phyloP scores from a whole-genome alignment of 2,888 invertebrate species.

The Ephialtes manifestator region DNA sequence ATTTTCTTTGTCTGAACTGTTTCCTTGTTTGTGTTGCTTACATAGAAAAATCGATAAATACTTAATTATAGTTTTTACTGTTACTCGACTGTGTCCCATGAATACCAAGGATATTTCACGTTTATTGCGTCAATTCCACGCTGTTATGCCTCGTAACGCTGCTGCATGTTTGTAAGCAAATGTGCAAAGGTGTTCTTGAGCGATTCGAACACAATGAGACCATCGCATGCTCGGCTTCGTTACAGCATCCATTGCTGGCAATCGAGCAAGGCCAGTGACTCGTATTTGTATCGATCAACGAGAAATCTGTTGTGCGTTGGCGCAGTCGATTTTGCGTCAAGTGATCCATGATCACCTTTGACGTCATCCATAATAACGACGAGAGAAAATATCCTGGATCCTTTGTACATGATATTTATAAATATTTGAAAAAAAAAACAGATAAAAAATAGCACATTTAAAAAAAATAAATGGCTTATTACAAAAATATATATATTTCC shows the following conservation, averaged over 20 bases:
- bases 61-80: not conserved
- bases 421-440: too few species aligned
- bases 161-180: not conserved
- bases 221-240: constrained; percentile 7
- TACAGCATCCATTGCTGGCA: constrained; percentile 13
- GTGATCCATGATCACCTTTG: constrained; percentile 18
- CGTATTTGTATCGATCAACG: constrained; percentile 15
- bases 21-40: too few species aligned
- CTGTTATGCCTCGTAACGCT: not conserved
- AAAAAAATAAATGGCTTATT: too few species aligned
- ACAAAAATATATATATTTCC: too few species aligned
- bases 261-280: constrained; percentile 49
- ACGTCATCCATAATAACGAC: not conserved
- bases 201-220: not conserved
- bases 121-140: not conserved
- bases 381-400: too few species aligned
- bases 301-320: constrained; percentile 17
- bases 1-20: not conserved
- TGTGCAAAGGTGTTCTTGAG: not conserved
- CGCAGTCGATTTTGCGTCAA: constrained; percentile 25
- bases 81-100: not conserved
- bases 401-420: too few species aligned
- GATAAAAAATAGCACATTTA: too few species aligned
- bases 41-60: not conserved
- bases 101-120: not conserved